Percentiles rank a stretch among this genome's conserved stretches.
Conservation (phyloP, 2,888 invertebrate genomes). For the Orthosia incerta region DNA sequence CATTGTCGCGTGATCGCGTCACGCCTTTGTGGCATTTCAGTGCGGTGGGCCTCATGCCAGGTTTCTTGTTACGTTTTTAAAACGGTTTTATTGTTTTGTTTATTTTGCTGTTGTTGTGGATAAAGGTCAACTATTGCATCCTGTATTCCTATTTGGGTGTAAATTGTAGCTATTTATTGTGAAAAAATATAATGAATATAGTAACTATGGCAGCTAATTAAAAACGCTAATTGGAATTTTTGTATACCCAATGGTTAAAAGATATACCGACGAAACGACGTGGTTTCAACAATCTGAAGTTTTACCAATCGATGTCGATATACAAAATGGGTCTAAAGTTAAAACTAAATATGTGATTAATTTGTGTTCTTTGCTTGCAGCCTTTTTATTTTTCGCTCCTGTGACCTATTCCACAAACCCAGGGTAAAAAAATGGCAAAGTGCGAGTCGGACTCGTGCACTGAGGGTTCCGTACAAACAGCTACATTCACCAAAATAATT, state of each 20-base stretch:
- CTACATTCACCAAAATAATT: no score
- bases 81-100: conserved; percentile 49
- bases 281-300: neutral
- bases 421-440: no score
- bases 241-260: neutral
- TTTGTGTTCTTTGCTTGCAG: no score
- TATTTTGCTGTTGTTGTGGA: conserved; percentile 20
- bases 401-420: no score
- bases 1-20: conserved; percentile 64
- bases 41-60: conserved; percentile 67
- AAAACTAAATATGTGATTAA: no score
- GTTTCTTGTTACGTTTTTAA: conserved; percentile 71
- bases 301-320: no score
- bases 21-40: conserved; percentile 62
- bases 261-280: neutral
- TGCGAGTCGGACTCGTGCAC: no score
- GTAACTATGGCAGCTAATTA: neutral
- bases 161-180: neutral
- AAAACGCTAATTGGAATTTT: neutral
- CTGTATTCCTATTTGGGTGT: conserved; percentile 5
- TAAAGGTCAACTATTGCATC: neutral
- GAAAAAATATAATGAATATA: neutral
- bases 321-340: neutral
- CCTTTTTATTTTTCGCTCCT: no score
- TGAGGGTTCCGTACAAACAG: no score